These are phyloP conservation scores for Drosophila littoralis DNA, from an alignment of 1,140 invertebrate species.

Conservation along the genomic window DNA sequence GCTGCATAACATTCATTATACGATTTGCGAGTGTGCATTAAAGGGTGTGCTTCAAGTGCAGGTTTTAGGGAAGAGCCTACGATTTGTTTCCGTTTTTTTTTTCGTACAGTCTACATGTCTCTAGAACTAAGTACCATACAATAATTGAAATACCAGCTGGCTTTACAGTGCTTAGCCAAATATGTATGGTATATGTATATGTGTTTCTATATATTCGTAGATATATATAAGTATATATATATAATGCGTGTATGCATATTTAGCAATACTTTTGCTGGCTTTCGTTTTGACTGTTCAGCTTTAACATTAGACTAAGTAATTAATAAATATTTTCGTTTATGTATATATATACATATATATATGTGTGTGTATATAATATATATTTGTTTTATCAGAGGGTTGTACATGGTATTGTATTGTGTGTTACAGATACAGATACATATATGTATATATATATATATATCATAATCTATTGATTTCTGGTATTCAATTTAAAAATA, in stretches of 20 bases:
- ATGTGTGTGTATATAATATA: conserved; percentile 5
- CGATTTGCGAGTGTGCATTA: neutral
- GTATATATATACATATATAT: neutral
- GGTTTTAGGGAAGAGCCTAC: conserved; percentile 59
- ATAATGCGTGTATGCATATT: conserved; percentile 13
- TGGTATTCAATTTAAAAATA: conserved; percentile 34
- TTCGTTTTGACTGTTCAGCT: conserved; percentile 34
- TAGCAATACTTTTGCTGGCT: conserved; percentile 26
- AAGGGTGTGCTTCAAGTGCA: neutral
- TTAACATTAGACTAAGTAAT: conserved; percentile 42
- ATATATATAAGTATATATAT: conserved; percentile 15
- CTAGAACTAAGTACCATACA: conserved; percentile 54
- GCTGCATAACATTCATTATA: conserved; percentile 39
- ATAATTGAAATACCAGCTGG: conserved; percentile 68
- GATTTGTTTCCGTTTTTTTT: conserved; percentile 44
- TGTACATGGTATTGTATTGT: conserved; percentile 33
- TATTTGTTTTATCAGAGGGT: conserved; percentile 16
- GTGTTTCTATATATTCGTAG: conserved; percentile 9
- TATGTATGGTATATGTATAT: conserved; percentile 22
- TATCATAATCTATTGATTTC: conserved; percentile 15
- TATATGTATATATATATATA: conserved; percentile 18
- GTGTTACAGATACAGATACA: conserved; percentile 4
- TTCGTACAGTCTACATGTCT: conserved; percentile 67
- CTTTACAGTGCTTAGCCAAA: conserved; percentile 47
- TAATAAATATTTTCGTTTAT: conserved; percentile 12